phyloP scores from a whole-genome alignment of 2,888 invertebrate species.

The Macrosiphum euphorbiae region DNA sequence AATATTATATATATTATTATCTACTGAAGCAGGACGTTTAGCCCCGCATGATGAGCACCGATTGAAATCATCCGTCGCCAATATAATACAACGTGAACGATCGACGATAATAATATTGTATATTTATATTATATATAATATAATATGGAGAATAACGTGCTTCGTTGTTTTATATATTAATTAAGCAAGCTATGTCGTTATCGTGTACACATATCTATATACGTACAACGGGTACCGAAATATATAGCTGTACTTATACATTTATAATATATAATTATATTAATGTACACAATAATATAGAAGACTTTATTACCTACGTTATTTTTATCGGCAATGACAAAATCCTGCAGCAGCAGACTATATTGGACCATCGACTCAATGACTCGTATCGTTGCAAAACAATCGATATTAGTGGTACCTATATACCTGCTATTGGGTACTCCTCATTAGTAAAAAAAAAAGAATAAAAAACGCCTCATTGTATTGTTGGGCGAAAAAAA shows the following conservation, averaged over 20 bases:
- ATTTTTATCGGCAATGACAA: neutral
- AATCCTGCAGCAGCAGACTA: neutral
- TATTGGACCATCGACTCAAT: neutral
- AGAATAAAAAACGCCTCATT: conserved; percentile 4
- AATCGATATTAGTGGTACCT: conserved; percentile 30
- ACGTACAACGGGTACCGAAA: neutral
- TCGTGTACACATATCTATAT: neutral
- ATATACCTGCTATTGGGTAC: neutral
- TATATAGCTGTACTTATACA: neutral
- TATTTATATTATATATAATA: neutral
- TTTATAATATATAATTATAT: neutral
- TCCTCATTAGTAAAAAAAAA: conserved; percentile 46
- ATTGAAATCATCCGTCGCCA: neutral
- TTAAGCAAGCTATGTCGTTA: neutral
- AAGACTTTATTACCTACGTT: conserved; percentile 1
- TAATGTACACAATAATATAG: neutral
- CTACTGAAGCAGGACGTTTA: neutral
- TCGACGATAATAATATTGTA: neutral
- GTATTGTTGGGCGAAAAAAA: conserved; percentile 9
- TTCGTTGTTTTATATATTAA: neutral
- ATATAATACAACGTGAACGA: neutral
- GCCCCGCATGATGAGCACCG: neutral
- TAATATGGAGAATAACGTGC: neutral
- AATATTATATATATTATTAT: neutral
- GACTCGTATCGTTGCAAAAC: neutral